Percentiles rank a stretch among this genome's conserved stretches.
phyloP scores from a whole-genome alignment of 2,113 vertebrate genomes.

The Circaetus gallicus region DNA sequence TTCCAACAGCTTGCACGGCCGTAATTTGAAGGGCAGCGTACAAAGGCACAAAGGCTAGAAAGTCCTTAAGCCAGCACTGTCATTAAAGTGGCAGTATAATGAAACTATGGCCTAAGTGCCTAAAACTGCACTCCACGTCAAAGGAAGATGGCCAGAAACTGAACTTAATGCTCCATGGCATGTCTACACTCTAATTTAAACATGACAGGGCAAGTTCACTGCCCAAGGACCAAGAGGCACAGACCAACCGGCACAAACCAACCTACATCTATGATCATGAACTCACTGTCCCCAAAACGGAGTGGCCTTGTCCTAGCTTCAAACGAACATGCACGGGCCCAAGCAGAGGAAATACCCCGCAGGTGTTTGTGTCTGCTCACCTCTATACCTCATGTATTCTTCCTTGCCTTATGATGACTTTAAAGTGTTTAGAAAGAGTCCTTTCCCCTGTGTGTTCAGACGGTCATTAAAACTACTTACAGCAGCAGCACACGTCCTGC shows the following conservation, averaged over 20 bases:
- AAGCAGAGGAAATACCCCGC: neutral
- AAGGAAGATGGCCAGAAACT: neutral
- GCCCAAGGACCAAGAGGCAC: neutral
- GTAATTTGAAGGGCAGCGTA: neutral
- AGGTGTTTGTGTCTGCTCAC: neutral
- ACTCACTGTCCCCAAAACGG: neutral
- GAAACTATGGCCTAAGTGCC: neutral
- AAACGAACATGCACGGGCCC: neutral
- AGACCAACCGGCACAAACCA: neutral
- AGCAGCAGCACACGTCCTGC: neutral
- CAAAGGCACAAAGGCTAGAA: neutral
- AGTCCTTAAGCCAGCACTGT: neutral
- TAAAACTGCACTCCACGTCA: neutral
- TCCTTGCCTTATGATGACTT: neutral
- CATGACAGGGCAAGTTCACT: conserved; percentile 9
- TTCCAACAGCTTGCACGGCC: neutral
- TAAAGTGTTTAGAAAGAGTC: neutral
- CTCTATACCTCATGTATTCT: neutral
- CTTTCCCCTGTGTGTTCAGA: neutral
- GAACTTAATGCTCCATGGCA: neutral
- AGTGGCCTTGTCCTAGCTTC: neutral
- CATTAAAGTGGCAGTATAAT: conserved; percentile 29
- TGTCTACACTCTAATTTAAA: conserved; percentile 35
- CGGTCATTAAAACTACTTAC: neutral
- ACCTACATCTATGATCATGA: neutral